Conservation (phyloP, 2,797 vertebrate genomes). For the Crax fasciolata region DNA sequence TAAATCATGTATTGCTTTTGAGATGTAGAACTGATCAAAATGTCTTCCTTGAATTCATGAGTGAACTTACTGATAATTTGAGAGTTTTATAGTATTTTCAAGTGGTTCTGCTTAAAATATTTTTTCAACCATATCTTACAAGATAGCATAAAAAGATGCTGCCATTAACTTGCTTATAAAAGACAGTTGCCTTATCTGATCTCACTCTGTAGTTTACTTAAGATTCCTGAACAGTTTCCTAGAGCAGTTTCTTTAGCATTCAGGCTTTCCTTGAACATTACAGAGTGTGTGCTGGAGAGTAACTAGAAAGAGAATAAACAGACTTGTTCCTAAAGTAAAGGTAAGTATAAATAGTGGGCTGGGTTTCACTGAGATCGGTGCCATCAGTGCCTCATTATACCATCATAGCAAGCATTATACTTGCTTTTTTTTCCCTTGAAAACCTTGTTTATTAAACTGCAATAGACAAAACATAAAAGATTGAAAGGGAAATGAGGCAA, state of each 20-base stretch:
- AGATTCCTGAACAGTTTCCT: neutral
- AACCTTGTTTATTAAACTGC: neutral
- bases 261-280: neutral
- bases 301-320: neutral
- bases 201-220: neutral
- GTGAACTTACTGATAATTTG: neutral
- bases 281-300: neutral
- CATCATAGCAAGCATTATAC: neutral
- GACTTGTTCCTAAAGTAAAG: neutral
- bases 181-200: neutral
- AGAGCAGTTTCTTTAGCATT: neutral
- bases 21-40: neutral
- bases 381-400: neutral
- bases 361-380: neutral
- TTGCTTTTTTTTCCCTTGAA: neutral
- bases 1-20: neutral
- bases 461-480: neutral
- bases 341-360: neutral
- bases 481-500: neutral
- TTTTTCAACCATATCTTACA: neutral
- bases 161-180: neutral
- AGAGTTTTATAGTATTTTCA: neutral
- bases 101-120: neutral
- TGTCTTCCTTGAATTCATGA: neutral
- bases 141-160: neutral